Conservation (phyloP, 2,113 vertebrate species). For the Gymnocephalus cernua region DNA sequence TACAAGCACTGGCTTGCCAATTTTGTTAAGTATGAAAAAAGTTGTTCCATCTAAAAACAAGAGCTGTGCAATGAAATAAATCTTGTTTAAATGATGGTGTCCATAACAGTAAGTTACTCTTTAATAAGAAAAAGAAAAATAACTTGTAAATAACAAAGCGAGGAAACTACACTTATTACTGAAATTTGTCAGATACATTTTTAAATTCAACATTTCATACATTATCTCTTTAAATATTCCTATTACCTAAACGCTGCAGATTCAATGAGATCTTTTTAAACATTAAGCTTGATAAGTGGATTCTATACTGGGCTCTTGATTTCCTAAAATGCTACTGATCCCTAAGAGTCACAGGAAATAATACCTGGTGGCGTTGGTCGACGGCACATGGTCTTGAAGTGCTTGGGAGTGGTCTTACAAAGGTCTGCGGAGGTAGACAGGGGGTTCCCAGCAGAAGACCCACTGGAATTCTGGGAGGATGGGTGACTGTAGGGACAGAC, state of each 20-base stretch:
- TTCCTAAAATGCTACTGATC: not conserved
- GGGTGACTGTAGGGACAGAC: conserved; percentile 92
- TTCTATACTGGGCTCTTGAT: not conserved
- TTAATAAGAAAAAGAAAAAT: too few species aligned
- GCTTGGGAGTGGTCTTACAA: conserved; percentile 94
- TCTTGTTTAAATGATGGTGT: not conserved
- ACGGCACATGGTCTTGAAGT: conserved; percentile 95
- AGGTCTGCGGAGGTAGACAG: conserved; percentile 93
- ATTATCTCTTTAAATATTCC: not conserved
- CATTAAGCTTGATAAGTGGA: not conserved
- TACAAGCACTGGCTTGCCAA: not conserved
- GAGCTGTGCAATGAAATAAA: not conserved
- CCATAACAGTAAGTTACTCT: not conserved
- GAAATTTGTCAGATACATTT: not conserved
- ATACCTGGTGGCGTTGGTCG: conserved; percentile 91
- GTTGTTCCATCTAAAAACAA: not conserved
- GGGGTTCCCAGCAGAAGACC: conserved; percentile 82
- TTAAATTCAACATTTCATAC: too few species aligned
- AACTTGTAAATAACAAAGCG: not conserved
- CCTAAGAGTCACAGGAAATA: too few species aligned
- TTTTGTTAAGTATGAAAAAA: not conserved
- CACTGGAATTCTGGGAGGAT: conserved; percentile 85
- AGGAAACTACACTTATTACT: too few species aligned
- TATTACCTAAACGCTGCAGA: not conserved
- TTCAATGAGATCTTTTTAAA: not conserved